Evolutionary conservation across 2,888 invertebrate genomes (phyloP), one percentile per base, ranked within the genome.

Genomic region (Conops quadrifasciatus): DNA sequence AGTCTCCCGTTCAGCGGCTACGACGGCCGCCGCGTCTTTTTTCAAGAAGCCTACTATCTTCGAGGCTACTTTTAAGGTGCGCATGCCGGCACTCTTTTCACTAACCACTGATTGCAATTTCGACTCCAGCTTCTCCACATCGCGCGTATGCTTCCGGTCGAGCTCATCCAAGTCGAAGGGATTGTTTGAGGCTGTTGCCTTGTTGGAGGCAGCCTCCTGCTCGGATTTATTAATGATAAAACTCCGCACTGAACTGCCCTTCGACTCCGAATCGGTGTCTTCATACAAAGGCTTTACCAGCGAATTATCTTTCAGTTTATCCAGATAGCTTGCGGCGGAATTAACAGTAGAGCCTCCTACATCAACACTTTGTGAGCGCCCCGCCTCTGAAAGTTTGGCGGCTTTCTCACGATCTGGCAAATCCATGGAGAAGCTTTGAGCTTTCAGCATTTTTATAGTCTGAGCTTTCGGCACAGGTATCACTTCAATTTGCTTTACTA

Each of bases 161-260:
- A 82, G 67, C 51, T 87, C 87, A 73, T 89, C 87, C 78, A 90
- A 87, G 67, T 90, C 89, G 74, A 89, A 87, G 7, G 81, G 80
- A 76, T 81, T 82, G 59, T 75, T 80, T 77, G 89, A 89, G 15
- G 30, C 16, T 36, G 30, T 43, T 2, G 36, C 89, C 84, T 19
- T 45, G 47, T 62, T 71, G 26, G 67, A 89, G 87, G 75, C 89
- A 83, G 80, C 76, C 3, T 80, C 79, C 89, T 87, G 78, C 51
- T 83, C 86, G 2, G 80, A 78, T 26, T 84, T 82, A 2, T 87
- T 83, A 3, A 83, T 80, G 2, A 83, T 82, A 63, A 84, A 82
- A 62, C 84, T 84, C 56, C 82, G 80, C 63, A 85, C 84, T 0
- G 84, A 84, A 71, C 84, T 84, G 60, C 80, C 82, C 71, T 83